Conservation (phyloP, 2,113 vertebrate genomes). For the Puma concolor region DNA sequence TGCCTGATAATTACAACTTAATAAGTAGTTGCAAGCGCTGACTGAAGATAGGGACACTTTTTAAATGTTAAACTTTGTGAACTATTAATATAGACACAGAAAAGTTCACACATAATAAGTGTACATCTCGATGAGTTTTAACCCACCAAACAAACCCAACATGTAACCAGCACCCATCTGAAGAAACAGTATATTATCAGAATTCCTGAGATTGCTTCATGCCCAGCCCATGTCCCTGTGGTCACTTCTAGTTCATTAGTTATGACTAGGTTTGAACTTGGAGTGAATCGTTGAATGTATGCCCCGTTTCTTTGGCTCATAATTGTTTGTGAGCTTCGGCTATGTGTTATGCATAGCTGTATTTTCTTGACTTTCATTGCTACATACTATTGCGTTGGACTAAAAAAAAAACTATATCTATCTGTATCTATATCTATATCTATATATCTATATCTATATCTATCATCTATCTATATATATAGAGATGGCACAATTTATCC, state of each 20-base stretch:
- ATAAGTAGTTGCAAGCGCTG: neutral
- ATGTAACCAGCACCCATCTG: neutral
- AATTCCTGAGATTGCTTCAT: neutral
- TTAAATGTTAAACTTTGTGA: neutral
- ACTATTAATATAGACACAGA: neutral
- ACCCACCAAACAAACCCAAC: neutral
- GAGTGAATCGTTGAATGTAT: neutral
- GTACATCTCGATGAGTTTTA: neutral
- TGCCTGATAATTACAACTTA: neutral
- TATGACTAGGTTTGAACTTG: neutral
- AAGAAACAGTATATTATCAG: neutral
- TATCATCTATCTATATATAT: too few species aligned
- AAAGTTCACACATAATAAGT: neutral
- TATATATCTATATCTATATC: too few species aligned
- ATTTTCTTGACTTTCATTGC: neutral
- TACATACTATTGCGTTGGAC: neutral
- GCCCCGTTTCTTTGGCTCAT: neutral
- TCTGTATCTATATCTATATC: too few species aligned
- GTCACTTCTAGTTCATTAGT: neutral
- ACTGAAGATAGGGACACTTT: neutral
- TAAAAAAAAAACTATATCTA: neutral
- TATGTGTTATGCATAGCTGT: neutral
- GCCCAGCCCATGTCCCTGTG: accelerated
- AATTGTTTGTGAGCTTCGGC: neutral
- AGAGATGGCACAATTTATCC: too few species aligned